Evolutionary conservation across 1,140 invertebrate species (phyloP), one percentile per base, ranked within the genome.

Genomic region (Drosophila sulfurigaster): DNA sequence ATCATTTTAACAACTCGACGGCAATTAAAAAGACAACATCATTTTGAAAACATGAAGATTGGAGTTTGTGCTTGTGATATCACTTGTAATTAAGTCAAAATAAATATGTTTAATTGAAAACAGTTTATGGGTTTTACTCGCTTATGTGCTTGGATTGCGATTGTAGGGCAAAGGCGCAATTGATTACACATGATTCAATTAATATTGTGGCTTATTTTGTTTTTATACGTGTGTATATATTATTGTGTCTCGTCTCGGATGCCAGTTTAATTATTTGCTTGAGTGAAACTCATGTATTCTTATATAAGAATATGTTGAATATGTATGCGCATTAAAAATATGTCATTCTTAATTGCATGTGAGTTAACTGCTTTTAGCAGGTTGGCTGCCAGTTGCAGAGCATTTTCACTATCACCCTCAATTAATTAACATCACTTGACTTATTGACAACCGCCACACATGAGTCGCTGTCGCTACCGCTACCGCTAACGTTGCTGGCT

Each of bases 1-100:
- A 96, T 93, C 96, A 96, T 91, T 92, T 95, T 4, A 80, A 90
- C 41, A 76, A 91, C 63, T 91, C 81, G 4, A 25, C 11, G 20
- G 56, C 65, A 2, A 52, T 89, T 15, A 51, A 81, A 1, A 88
- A 83, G 46, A 56, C 70, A 7, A 88, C 80, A 72, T 15, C 35
- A 25, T 89, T 89, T 88, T 82, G 54, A 43, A 3, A 43, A 43
- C 11, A 13, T 20, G 7, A 6, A 35, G 3, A 51, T 69, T 46
- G 57, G 57, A 54, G 1, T 41, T 41, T 46, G 35, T 16, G 35
- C 20, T 32, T 59, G 52, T 68, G 69, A 74, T 52, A 63, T 64
- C 49, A 56, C 8, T 58, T 13, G 7, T 65, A 78, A 58, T 56
- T 56, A 46, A 69, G 45, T 49, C 8, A 54, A 41, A 48, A 48